Conservation (phyloP, 2,113 vertebrate genomes). For the Pygoscelis adeliae region DNA sequence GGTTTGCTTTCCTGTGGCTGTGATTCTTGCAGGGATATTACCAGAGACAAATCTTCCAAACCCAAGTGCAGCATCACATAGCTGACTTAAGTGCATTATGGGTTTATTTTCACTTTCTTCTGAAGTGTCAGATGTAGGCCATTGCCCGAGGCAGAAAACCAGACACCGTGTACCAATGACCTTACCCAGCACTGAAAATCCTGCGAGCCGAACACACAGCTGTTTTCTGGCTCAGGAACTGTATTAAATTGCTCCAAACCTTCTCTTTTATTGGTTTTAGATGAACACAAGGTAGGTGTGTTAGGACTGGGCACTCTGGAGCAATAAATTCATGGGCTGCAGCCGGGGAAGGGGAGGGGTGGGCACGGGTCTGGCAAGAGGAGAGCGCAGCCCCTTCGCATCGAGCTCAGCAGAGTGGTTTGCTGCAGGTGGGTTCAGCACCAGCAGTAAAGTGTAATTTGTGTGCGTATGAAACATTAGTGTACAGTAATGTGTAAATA, state of each 20-base stretch:
- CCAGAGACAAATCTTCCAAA: background rate
- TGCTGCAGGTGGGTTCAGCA: background rate
- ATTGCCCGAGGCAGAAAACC: background rate
- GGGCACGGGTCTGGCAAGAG: background rate
- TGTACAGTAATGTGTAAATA: background rate
- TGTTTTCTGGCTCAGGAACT: background rate
- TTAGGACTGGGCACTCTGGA: background rate
- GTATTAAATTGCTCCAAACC: background rate
- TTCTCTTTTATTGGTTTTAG: background rate
- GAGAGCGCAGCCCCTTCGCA: rapidly evolving
- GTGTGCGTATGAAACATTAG: background rate
- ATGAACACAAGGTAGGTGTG: background rate
- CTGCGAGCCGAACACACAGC: rapidly evolving
- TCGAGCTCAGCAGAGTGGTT: background rate
- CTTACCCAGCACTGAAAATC: background rate
- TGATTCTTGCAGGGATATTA: background rate
- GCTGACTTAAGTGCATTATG: background rate
- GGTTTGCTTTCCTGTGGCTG: background rate
- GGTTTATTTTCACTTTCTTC: background rate
- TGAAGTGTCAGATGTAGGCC: background rate
- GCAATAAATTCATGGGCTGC: background rate
- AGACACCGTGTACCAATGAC: background rate
- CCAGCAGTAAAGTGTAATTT: background rate
- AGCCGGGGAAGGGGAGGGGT: background rate
- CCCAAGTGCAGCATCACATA: background rate